Base-by-base conservation (phyloP, 2,113 vertebrate species). In the Psittacula cyanocephala region DNA sequence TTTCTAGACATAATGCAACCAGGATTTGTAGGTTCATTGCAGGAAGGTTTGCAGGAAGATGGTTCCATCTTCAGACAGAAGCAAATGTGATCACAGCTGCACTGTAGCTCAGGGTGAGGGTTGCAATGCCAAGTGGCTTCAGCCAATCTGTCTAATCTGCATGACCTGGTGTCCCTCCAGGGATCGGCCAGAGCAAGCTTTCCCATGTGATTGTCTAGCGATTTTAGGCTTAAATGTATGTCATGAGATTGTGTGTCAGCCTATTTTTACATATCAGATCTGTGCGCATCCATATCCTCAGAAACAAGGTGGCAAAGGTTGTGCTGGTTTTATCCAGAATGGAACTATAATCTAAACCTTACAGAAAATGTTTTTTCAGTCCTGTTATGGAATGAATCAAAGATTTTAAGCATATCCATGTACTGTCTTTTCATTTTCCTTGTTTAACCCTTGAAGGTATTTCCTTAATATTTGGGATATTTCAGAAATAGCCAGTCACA, bases 131-230 rank as follows among this genome's bases (percentile, higher is more conserved):
- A 75, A 50, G 35, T 24, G 77, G 17, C 22, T 67, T 67, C 60
- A 91, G n/a, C 8, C 41, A 69, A 35, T 18, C 28, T 86, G 20
- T n/a, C 16, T 27, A 25, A 29, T 13, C 11, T 3, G 1, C 3
- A 1, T 0, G 8, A 89, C 20, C 6, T 27, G 19, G 5, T 55
- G 50, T 65, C 14, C 7, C 14, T 23, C 14, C 35, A 39, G 17
- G 20, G 15, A 20, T 35, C 1, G 4, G 28, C 7, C 2, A 5
- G 14, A 14, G 5, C 19, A 46, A 16, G 10, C 5, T 74, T 52
- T 43, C 24, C 16, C 3, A 0, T 19, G 7, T 50, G 9, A 1
- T 0, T 31, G 62, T 19, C 24, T 15, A 6, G 7, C 33, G 18
- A 49, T 55, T 70, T 85, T 31, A 49, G 28, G 50, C 18, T 81